These are phyloP conservation scores for Trachops cirrhosus DNA, from an alignment of 2,797 vertebrate genomes.

Conservation along the genomic window DNA sequence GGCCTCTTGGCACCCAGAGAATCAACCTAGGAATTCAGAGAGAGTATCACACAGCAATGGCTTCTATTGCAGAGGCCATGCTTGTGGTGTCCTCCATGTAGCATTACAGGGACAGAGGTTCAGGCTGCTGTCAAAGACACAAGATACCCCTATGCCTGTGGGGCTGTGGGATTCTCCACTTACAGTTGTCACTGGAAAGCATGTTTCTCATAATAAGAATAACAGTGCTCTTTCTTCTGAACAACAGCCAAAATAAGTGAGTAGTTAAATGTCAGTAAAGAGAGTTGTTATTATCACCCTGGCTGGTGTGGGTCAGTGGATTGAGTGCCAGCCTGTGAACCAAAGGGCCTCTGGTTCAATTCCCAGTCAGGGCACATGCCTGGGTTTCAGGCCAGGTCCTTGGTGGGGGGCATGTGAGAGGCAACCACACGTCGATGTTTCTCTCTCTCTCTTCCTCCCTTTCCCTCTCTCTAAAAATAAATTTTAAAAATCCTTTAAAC, in stretches of 20 bases:
- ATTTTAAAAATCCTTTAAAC: no score
- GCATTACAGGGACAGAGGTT: not conserved
- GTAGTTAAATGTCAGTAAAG: not conserved
- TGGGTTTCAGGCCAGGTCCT: no score
- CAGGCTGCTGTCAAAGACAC: not conserved
- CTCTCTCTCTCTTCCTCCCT: no score
- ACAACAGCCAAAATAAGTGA: not conserved
- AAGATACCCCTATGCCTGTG: accelerated
- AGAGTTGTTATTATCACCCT: not conserved
- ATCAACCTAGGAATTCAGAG: not conserved
- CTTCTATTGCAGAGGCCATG: not conserved
- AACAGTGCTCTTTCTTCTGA: not conserved
- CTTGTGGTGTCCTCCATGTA: not conserved
- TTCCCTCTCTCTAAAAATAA: no score
- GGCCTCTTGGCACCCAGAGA: not conserved
- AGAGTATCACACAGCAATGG: not conserved
- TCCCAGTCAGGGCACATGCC: no score
- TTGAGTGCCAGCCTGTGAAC: no score
- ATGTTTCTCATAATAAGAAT: not conserved
- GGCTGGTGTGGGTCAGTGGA: no score
- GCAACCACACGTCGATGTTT: no score
- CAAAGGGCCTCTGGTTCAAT: no score
- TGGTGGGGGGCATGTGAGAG: no score
- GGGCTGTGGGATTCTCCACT: not conserved
- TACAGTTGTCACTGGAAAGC: not conserved